Evolutionary conservation across 1,140 invertebrate genomes (phyloP).

Genomic region (Bombus superbus): DNA sequence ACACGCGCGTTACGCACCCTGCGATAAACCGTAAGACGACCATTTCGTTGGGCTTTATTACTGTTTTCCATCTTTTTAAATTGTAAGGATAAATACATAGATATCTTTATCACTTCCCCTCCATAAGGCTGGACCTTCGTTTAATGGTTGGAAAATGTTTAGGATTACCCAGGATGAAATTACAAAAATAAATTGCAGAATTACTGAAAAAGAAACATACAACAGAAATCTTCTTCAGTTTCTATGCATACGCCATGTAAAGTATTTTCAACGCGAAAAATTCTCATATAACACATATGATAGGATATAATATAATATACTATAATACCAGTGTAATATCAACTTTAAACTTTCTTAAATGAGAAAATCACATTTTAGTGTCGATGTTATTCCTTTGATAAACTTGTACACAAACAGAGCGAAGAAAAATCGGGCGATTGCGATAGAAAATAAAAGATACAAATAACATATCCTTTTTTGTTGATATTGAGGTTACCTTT

Average conservation of each 20-base stretch:
- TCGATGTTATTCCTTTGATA: neutral
- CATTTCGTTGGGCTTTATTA: conserved; percentile 51
- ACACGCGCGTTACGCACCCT: conserved; percentile 7
- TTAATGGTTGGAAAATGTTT: neutral
- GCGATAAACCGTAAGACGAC: conserved; percentile 26
- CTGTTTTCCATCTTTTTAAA: conserved; percentile 36
- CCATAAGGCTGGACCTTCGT: conserved; percentile 16
- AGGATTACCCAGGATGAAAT: neutral
- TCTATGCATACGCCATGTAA: too few species aligned
- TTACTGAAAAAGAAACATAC: neutral
- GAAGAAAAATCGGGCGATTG: too few species aligned
- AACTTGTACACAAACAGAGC: neutral
- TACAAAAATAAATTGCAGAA: neutral
- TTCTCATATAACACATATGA: too few species aligned
- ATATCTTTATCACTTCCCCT: conserved; percentile 1
- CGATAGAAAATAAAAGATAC: too few species aligned
- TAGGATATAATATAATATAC: too few species aligned
- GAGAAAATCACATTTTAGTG: too few species aligned
- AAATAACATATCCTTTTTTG: too few species aligned
- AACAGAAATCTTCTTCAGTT: neutral
- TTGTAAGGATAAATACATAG: neutral
- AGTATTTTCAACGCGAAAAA: too few species aligned
- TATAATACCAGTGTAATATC: neutral
- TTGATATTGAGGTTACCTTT: too few species aligned
- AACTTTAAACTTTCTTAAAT: neutral